Base-by-base conservation (phyloP, 2,888 invertebrate genomes). In the Cataglyphis altisquamis region DNA sequence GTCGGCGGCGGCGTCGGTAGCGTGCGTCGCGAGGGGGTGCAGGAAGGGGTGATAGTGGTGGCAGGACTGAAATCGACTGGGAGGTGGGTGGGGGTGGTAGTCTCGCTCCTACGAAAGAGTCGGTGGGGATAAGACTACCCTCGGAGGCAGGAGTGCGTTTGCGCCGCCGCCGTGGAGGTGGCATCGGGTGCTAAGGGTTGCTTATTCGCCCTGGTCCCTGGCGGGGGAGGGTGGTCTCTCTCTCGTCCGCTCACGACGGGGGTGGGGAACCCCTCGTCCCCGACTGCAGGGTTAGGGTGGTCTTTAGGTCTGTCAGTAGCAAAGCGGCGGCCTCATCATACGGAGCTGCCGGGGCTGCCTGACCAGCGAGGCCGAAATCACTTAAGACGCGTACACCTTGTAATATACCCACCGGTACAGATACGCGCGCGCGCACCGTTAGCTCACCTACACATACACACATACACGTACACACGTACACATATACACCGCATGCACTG, bases 271-370 rank as follows among this genome's bases (percentile, higher is more conserved):
- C 88, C 92, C 91, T 91, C 89, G 90, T 87, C 90, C 91, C 91
- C 91, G 92, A 92, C 93, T 93, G 92, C 92, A 93, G 93, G 94
- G 94, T 94, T 94, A 94, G 94, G 94, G 94, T 94, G 94, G 94
- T 94, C 92, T 92, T 93, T 91, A 91, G 91, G 91, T 92, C 92
- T 92, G 94, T 94, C 94, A 94, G 94, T 94, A 94, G 94, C 93
- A 93, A 94, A 94, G 94, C 94, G 94, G 94, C 94, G 94, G 94
- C 94, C 94, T 94, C 93, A 93, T 94, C 94, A 94, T 93, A 94
- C 94, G 94, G 94, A 94, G 94, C 94, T 94, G 94, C 94, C 92
- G 93, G 92, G 93, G 93, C 93, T 52, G 52, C 52, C 52, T 92
- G 92, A 91, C 91, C 92, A 91, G 94, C 94, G 93, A 93, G 94